phyloP scores from a whole-genome alignment of 2,113 vertebrate species.

The Archocentrus centrarchus region DNA sequence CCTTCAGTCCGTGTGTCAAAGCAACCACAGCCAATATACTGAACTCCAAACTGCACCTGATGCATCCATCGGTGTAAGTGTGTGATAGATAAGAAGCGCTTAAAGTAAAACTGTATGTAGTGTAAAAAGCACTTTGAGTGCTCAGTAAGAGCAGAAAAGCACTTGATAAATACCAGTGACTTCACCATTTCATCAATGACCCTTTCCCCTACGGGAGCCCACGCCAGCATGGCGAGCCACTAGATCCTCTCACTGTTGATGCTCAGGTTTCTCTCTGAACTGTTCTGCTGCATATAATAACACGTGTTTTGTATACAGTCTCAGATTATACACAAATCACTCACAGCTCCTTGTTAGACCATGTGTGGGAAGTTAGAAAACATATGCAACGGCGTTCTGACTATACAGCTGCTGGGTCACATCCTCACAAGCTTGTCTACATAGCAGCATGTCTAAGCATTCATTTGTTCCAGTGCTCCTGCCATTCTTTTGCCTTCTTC shows the following conservation, averaged over 20 bases:
- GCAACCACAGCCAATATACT: neutral
- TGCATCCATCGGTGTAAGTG: neutral
- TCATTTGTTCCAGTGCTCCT: conserved; percentile 7
- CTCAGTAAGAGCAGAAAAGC: no score
- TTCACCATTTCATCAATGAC: neutral
- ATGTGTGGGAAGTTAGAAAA: conserved; percentile 10
- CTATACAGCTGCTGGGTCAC: conserved; percentile 19
- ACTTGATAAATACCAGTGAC: neutral
- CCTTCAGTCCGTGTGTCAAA: neutral
- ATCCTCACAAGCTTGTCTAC: neutral
- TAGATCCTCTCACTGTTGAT: neutral
- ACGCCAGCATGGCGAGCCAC: neutral
- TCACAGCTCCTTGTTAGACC: neutral
- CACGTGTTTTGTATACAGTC: neutral
- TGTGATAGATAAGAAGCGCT: neutral
- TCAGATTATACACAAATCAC: neutral
- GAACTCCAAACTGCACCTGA: neutral
- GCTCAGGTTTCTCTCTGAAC: neutral
- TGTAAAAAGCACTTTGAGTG: conserved; percentile 7
- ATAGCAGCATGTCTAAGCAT: conserved; percentile 37
- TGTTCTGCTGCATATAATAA: neutral
- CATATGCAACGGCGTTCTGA: neutral
- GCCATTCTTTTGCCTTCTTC: conserved; percentile 1
- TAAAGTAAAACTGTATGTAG: neutral
- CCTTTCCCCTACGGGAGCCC: neutral